phyloP scores from a whole-genome alignment of 2,113 vertebrate species.

The Cephalopterus ornatus region DNA sequence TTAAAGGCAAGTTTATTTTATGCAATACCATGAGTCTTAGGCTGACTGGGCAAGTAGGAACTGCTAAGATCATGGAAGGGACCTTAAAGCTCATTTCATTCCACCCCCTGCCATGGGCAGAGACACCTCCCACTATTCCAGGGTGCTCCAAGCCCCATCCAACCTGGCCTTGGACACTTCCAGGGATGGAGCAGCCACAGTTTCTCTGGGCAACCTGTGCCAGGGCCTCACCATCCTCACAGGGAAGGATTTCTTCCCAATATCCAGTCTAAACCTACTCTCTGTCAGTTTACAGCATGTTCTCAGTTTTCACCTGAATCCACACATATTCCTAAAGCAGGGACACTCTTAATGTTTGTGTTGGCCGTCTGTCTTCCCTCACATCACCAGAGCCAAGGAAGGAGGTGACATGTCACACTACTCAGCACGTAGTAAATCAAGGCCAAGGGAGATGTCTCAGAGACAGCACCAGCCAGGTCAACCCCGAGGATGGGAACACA shows the following conservation, averaged over 20 bases:
- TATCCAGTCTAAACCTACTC: background rate
- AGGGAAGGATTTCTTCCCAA: background rate
- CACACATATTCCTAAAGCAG: background rate
- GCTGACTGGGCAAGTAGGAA: background rate
- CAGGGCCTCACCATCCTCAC: background rate
- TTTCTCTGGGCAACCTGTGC: background rate
- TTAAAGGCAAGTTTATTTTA: background rate
- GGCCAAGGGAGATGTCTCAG: background rate
- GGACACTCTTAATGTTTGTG: fast-evolving
- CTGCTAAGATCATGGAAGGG: background rate
- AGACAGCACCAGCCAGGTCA: background rate
- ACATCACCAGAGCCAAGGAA: background rate
- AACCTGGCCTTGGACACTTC: background rate
- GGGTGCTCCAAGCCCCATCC: background rate
- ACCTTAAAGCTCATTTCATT: background rate
- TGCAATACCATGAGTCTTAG: background rate
- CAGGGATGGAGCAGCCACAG: background rate
- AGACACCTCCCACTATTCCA: background rate
- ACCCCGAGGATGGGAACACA: fast-evolving
- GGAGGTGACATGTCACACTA: fast-evolving
- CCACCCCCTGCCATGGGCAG: background rate
- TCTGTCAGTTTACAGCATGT: background rate
- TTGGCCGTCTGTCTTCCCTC: background rate
- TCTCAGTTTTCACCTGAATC: background rate
- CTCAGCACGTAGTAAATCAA: background rate